A percentile compares a stretch with the other conserved stretches of the same genome.
phyloP scores from a whole-genome alignment of 2,113 vertebrate species.

The Corvus cornix region DNA sequence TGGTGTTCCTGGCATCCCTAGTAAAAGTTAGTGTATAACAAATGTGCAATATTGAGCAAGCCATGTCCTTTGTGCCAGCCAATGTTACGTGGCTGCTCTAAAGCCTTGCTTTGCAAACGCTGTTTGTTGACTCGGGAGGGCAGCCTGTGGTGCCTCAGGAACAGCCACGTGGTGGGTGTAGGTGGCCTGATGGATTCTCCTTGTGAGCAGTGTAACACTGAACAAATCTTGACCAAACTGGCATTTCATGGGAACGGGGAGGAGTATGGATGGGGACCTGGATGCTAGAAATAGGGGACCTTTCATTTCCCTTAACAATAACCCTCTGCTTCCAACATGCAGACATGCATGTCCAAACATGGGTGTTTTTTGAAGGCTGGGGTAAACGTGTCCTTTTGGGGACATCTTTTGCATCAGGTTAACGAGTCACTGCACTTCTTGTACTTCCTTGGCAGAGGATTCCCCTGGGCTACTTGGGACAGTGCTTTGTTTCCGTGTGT shows the following conservation, averaged over 20 bases:
- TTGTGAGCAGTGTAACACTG: neutral
- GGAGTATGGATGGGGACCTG: neutral
- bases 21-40: neutral
- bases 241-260: neutral
- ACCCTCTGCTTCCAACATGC: neutral
- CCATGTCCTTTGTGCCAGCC: neutral
- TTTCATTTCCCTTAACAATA: neutral
- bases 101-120: neutral
- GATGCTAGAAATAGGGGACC: neutral
- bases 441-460: neutral
- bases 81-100: accelerated
- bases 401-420: neutral
- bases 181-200: neutral
- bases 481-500: neutral
- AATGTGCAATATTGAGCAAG: neutral
- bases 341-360: too few relatives aligned
- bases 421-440: accelerated
- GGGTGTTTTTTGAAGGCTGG: neutral
- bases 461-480: neutral
- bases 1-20: neutral
- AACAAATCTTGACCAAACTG: neutral
- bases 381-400: neutral
- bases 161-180: neutral
- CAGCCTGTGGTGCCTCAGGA: neutral
- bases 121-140: neutral